phyloP scores from a whole-genome alignment of 2,797 vertebrate genomes.

The Sebastiscus tertius region DNA sequence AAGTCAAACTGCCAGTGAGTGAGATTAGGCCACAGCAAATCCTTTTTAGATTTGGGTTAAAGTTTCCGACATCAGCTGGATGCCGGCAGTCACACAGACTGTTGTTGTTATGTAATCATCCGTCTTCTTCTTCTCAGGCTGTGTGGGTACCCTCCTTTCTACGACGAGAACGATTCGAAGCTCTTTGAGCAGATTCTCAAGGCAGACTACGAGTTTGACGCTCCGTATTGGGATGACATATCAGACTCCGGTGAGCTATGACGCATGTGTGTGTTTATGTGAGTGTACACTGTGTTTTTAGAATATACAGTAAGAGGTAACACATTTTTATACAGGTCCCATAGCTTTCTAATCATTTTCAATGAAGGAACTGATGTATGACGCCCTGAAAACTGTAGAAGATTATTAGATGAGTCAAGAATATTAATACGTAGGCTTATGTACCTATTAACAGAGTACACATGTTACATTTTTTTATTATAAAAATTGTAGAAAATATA shows the following conservation, averaged over 20 bases:
- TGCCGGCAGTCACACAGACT: conserved; percentile 12
- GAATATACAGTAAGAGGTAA: background rate
- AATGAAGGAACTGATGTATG: background rate
- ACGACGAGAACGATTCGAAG: conserved; percentile 98
- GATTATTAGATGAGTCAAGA: background rate
- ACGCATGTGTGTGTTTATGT: background rate
- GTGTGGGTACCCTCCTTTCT: conserved; percentile 98
- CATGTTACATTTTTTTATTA: too few relatives aligned
- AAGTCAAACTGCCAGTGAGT: conserved; percentile 49
- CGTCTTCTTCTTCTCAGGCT: conserved; percentile 82
- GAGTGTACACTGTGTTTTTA: background rate
- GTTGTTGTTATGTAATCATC: conserved; percentile 52
- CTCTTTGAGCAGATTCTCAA: conserved; percentile 99
- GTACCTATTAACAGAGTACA: too few relatives aligned
- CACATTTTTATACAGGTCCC: background rate
- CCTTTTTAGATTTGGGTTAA: conserved; percentile 63
- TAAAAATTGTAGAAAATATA: too few relatives aligned
- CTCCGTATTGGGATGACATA: conserved; percentile 99
- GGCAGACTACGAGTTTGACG: conserved; percentile 98
- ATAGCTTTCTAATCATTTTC: background rate
- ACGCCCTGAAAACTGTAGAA: background rate
- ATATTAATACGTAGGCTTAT: background rate
- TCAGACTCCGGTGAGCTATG: conserved; percentile 91
- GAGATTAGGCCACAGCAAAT: conserved; percentile 66
- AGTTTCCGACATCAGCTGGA: conserved; percentile 48